Percentiles rank a stretch among this genome's conserved stretches.
phyloP scores from a whole-genome alignment of 2,888 invertebrate species.

The Eristalis pertinax region DNA sequence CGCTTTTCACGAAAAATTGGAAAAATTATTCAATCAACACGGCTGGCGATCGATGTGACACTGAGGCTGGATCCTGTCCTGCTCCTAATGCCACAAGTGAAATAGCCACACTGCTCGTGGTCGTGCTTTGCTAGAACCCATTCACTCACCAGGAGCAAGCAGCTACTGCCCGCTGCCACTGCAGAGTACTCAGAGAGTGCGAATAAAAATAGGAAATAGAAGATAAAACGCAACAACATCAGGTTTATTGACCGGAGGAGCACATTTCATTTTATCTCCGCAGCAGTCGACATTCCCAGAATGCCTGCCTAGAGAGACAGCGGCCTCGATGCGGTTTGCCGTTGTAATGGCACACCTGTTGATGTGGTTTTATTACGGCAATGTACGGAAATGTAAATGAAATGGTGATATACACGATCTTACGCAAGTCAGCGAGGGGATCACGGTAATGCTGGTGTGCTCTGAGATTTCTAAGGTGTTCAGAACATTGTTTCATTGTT shows the following conservation, averaged over 20 bases:
- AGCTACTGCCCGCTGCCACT: not conserved
- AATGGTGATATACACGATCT: not conserved
- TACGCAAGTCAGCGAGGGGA: not conserved
- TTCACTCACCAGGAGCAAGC: not conserved
- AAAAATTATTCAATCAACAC: not conserved
- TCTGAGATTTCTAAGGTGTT: not conserved
- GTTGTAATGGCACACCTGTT: constrained; percentile 29
- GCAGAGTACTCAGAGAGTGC: not conserved
- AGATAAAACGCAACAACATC: constrained; percentile 26
- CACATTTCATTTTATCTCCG: constrained; percentile 46
- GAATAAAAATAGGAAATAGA: not conserved
- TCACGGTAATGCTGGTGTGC: not conserved
- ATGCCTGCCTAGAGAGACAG: constrained; percentile 10
- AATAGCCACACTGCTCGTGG: not conserved
- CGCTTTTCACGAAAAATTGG: not conserved
- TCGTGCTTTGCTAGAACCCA: not conserved
- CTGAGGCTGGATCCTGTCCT: not conserved
- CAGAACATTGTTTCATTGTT: not conserved
- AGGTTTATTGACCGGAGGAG: constrained; percentile 63
- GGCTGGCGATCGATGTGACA: too few relatives aligned
- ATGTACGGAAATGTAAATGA: constrained; percentile 13
- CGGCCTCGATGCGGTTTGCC: constrained; percentile 8
- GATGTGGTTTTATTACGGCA: constrained; percentile 3
- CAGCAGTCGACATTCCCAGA: constrained; percentile 26
- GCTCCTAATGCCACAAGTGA: not conserved